A percentile compares a stretch with the other conserved stretches of the same genome.
Conservation (phyloP, 1,140 invertebrate species). For the Calycopis cecrops region DNA sequence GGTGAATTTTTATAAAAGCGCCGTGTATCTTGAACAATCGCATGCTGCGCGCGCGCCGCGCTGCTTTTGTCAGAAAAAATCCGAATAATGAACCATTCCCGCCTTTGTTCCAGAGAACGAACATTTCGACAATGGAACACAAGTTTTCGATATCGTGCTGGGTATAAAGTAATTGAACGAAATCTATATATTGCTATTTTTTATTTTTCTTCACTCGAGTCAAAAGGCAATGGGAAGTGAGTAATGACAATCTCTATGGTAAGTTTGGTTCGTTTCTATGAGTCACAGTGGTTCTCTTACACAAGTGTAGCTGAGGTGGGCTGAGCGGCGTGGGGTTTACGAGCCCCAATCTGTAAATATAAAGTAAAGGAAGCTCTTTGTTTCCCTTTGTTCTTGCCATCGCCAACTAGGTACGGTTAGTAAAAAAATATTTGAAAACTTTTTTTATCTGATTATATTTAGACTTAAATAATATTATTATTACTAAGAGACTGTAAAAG, state of each 20-base stretch:
- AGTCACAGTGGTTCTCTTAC: slow-evolving; percentile 2
- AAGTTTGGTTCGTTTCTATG: background rate
- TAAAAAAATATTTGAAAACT: too few relatives aligned
- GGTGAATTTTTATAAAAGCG: slow-evolving; percentile 53
- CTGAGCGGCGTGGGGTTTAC: background rate
- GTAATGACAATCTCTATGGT: background rate
- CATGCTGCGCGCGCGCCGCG: slow-evolving; percentile 63
- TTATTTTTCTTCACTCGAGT: background rate
- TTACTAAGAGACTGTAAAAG: too few relatives aligned
- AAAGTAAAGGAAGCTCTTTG: too few relatives aligned
- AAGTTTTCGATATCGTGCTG: slow-evolving; percentile 43
- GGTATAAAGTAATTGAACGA: slow-evolving; percentile 9
- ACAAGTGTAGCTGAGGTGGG: slow-evolving; percentile 1
- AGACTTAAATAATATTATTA: too few relatives aligned
- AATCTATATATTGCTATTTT: slow-evolving; percentile 5
- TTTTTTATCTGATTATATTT: too few relatives aligned
- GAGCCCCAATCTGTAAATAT: background rate
- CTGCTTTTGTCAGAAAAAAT: slow-evolving; percentile 54
- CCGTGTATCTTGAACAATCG: slow-evolving; percentile 61
- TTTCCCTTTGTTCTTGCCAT: too few relatives aligned
- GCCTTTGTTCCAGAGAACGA: slow-evolving; percentile 58
- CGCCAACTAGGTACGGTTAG: too few relatives aligned
- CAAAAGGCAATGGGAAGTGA: background rate
- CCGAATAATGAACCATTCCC: slow-evolving; percentile 62
- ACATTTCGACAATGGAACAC: slow-evolving; percentile 58